Conservation (phyloP, 2,797 vertebrate species). For the Scomberomorus guttatus region DNA sequence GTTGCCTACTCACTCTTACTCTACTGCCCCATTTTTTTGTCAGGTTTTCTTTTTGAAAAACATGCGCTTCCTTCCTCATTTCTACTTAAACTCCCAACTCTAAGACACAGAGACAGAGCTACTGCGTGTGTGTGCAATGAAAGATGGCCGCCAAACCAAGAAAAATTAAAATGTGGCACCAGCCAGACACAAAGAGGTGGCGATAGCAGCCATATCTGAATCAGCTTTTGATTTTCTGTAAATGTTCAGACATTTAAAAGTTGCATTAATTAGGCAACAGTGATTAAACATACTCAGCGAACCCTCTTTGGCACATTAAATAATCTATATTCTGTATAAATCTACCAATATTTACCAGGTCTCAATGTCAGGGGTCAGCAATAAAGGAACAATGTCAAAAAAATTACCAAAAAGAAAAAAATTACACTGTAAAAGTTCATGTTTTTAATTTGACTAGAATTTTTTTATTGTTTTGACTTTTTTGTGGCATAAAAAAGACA, state of each 20-base stretch:
- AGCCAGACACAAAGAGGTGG: conserved; percentile 49
- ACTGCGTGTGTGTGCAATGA: conserved; percentile 6
- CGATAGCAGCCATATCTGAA: conserved; percentile 38
- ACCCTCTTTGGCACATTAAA: conserved; percentile 49
- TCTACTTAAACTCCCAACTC: conserved; percentile 3
- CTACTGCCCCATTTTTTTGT: background rate
- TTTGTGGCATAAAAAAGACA: conserved; percentile 14
- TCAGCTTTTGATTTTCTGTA: conserved; percentile 12
- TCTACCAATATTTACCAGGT: conserved; percentile 34
- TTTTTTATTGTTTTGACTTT: conserved; percentile 19
- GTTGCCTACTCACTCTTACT: conserved; percentile 11
- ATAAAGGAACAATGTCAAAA: no score
- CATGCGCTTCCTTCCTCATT: background rate
- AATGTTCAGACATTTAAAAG: conserved; percentile 28
- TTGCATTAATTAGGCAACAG: conserved; percentile 31
- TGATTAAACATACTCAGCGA: conserved; percentile 38
- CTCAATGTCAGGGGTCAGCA: conserved; percentile 13
- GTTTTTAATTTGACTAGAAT: conserved; percentile 36
- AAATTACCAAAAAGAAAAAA: conserved; percentile 34
- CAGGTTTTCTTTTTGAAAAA: conserved; percentile 23
- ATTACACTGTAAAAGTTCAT: conserved; percentile 2
- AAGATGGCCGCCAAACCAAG: conserved; percentile 21
- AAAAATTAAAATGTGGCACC: conserved; percentile 32
- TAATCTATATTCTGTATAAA: conserved; percentile 48
- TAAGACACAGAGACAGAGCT: conserved; percentile 13